Base-by-base conservation (phyloP, 1,140 invertebrate genomes). In the Dendrolimus punctatus region DNA sequence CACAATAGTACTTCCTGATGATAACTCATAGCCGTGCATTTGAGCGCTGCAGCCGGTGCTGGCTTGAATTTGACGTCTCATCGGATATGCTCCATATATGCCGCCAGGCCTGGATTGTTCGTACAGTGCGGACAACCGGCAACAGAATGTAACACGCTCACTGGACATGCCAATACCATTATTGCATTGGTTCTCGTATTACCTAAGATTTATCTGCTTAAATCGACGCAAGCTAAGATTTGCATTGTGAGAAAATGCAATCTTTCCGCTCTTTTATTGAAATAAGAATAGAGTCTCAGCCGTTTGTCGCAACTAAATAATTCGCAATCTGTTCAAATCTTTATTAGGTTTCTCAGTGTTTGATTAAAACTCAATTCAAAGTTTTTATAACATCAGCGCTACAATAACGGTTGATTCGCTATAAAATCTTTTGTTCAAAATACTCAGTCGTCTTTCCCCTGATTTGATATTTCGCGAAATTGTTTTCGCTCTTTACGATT, bases 401-500 rank as follows among this genome's bases (percentile, higher is more conserved):
- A 23, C 23, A 23, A 23, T 23, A 23, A 23, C 23, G 3, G 23
- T 23, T 10, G 43, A 45, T 10, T 45, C 43, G 43, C 43, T 45
- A 45, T 45, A 45, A 45, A 45, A 45, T 45, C 23, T n/a, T n/a
- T n/a, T 45, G n/a, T 45, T 9, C 43, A 45, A 45, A 45, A 53
- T 50, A 50, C 38, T 50, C 51, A 54, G 47, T 45, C 46, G 41
- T 53, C 49, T 58, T 58, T 54, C 42, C 55, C 40, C 50, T 58
- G 52, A 55, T 62, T 58, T 51, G 53, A 62, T 58, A 62, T 58
- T 55, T 55, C 46, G 43, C 56, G 47, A 62, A 62, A 62, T 62
- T 62, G 60, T 62, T 55, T 62, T 62, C 51, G 58, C 54, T 55
- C 53, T 62, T 62, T 58, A 62, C 53, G 60, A 62, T 62, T 62